Evolutionary conservation across 2,888 invertebrate genomes (phyloP).

Genomic region (Ophion costatus): DNA sequence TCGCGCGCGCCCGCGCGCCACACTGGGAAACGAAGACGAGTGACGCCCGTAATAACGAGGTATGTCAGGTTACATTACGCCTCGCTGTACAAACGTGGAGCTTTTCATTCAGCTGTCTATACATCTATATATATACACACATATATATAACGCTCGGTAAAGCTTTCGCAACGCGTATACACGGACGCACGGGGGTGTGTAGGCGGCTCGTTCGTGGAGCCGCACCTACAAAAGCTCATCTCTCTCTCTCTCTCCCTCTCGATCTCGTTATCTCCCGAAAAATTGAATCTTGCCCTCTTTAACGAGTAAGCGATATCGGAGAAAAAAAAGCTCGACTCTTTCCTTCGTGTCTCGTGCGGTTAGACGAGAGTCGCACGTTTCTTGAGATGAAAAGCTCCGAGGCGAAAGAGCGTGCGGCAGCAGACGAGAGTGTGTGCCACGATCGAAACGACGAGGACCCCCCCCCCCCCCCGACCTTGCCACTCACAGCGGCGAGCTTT

Average conservation of each 20-base stretch:
- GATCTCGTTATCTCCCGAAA: not conserved
- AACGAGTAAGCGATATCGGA: not conserved
- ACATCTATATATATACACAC: too few relatives aligned
- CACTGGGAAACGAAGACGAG: slow-evolving; percentile 10
- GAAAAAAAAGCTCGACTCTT: not conserved
- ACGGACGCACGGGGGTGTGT: not conserved
- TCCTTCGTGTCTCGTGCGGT: not conserved
- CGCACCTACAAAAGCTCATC: not conserved
- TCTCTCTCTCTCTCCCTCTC: not conserved
- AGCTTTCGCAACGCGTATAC: slow-evolving; percentile 15
- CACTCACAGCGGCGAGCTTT: too few relatives aligned
- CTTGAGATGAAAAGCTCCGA: not conserved
- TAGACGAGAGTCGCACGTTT: slow-evolving; percentile 3
- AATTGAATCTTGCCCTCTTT: not conserved
- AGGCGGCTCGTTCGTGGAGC: not conserved
- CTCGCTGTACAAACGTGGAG: slow-evolving; percentile 1
- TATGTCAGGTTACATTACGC: slow-evolving; percentile 51
- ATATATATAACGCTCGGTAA: slow-evolving; percentile 4
- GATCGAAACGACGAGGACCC: not conserved
- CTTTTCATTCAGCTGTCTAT: slow-evolving; percentile 53
- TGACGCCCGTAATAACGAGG: slow-evolving; percentile 49
- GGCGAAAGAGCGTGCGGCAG: slow-evolving; percentile 12
- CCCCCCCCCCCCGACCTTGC: not conserved
- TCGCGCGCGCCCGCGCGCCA: not conserved
- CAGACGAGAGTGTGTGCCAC: not conserved